Evolutionary conservation across 2,797 vertebrate species (phyloP).

Genomic region (Neosalanx taihuensis): DNA sequence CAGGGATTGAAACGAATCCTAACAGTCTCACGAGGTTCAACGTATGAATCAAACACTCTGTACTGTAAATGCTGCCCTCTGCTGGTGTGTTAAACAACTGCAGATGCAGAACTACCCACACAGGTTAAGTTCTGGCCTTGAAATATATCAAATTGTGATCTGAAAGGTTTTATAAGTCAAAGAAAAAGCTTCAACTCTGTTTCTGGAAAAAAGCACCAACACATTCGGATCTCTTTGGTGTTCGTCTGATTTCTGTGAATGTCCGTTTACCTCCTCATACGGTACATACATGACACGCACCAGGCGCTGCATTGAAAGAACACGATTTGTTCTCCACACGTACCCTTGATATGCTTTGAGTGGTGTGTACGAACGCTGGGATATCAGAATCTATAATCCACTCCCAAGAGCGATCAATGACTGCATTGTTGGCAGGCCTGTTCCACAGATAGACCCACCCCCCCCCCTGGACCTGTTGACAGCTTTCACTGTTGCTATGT

Average conservation of each 20-base stretch:
- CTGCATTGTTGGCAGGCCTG: background rate
- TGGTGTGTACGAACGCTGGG: constrained; percentile 3
- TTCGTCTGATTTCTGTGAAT: background rate
- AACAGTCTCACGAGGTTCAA: no score
- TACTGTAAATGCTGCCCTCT: constrained; percentile 36
- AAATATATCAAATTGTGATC: background rate
- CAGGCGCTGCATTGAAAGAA: background rate
- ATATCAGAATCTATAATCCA: constrained; percentile 56
- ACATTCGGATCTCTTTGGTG: background rate
- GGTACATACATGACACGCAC: background rate
- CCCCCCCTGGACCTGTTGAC: background rate
- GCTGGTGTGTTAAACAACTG: constrained; percentile 29
- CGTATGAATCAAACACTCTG: background rate
- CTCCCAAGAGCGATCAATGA: constrained; percentile 34
- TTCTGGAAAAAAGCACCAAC: background rate
- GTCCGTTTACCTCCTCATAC: background rate
- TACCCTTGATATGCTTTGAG: background rate
- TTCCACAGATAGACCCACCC: background rate
- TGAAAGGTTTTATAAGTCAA: background rate
- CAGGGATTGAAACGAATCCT: no score
- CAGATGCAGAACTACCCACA: background rate
- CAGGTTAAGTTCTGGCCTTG: background rate
- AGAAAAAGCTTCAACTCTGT: background rate
- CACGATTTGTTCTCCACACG: background rate
- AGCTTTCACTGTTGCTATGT: background rate